phyloP scores from a whole-genome alignment of 2,797 vertebrate species.

The Craterocephalus amniculus region DNA sequence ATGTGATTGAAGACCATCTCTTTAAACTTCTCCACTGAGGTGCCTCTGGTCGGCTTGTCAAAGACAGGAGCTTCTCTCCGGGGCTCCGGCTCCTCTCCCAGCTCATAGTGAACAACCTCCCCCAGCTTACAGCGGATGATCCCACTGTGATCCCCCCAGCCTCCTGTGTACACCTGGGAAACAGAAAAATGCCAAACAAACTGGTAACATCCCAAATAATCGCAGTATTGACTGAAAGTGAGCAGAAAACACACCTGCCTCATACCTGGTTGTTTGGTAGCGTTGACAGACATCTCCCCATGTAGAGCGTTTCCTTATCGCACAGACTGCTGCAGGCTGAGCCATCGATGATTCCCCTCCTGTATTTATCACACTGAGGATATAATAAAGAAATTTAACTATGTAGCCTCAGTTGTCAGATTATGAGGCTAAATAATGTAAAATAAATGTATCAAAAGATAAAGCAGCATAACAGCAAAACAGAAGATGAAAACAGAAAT shows the following conservation, averaged over 20 bases:
- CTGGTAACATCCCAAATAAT: background rate
- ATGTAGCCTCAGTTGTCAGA: no score
- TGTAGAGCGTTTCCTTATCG: slow-evolving; percentile 93
- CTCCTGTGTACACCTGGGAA: slow-evolving; percentile 92
- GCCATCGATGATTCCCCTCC: slow-evolving; percentile 94
- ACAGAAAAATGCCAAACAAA: background rate
- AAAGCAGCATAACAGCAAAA: no score
- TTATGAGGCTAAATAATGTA: no score
- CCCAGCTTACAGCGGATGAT: slow-evolving; percentile 95
- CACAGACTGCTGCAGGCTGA: slow-evolving; percentile 96
- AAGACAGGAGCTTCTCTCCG: slow-evolving; percentile 90
- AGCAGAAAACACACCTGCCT: background rate
- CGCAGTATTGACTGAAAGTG: background rate
- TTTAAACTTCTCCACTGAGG: slow-evolving; percentile 97
- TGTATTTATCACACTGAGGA: slow-evolving; percentile 96
- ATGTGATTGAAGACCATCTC: slow-evolving; percentile 96
- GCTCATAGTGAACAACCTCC: slow-evolving; percentile 87
- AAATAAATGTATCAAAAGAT: no score
- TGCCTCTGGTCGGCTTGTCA: slow-evolving; percentile 95
- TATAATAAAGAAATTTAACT: background rate
- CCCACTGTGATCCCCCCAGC: slow-evolving; percentile 93
- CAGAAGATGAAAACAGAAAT: no score
- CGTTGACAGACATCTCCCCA: slow-evolving; percentile 94
- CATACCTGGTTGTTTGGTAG: slow-evolving; percentile 94
- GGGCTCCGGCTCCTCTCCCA: slow-evolving; percentile 92